Base-by-base conservation (phyloP, 1,140 invertebrate species). In the Helicoverpa armigera region DNA sequence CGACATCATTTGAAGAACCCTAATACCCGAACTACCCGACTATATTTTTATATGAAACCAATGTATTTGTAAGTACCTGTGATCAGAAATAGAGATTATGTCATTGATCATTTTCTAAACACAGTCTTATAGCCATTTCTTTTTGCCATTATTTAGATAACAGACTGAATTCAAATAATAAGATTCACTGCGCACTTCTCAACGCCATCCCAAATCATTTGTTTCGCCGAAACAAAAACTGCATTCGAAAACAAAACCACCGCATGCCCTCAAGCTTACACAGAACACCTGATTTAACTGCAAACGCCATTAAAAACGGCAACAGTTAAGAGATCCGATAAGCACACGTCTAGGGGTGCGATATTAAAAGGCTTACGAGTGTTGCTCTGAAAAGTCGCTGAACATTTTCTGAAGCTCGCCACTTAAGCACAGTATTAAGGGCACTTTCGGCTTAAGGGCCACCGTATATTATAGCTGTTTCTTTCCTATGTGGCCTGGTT, bases 331-430 rank as follows among this genome's bases (percentile, higher is more conserved):
- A 60, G 51, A 70, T 60, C 65, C 76, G 87, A 90, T 91, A 90
- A 90, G 88, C 79, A 72, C 79, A 53, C 35, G 82, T 84, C 81
- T 83, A 90, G 89, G 75, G 91, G 90, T 79, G 88, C 89, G 86
- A 94, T 94, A 94, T 94, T 94, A 94, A 94, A 94, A 93, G 92
- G 92, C 92, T 93, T 91, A 91, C 86, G 90, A 93, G 92, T 93
- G 92, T 93, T 92, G 89, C 90, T 86, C 90, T 92, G 90, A 94
- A 94, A 94, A 94, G 91, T 88, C 87, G 92, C 91, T 88, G 90
- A 92, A 91, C 90, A 91, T 94, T 65, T 90, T 91, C 92, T 91
- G 92, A 88, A 91, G 87, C 90, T 90, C 90, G 91, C 91, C 92
- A 92, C 93, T 94, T 94, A 88, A 94, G 89, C 92, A 92, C 91